A percentile compares a stretch with the other conserved stretches of the same genome.
phyloP scores from a whole-genome alignment of 2,888 invertebrate genomes.

The Noctua fimbriata region DNA sequence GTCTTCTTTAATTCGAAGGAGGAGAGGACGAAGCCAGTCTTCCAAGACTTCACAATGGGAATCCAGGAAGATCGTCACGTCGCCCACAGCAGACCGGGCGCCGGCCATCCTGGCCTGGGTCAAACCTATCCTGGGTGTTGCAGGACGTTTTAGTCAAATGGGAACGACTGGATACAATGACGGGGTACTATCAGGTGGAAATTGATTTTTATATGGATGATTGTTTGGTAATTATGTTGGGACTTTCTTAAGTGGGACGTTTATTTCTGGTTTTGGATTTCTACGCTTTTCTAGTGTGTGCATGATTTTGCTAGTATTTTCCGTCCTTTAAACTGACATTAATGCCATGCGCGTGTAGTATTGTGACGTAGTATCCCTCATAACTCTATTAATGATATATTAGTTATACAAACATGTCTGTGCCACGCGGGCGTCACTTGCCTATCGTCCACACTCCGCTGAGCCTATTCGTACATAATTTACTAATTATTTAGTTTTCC shows the following conservation, averaged over 20 bases:
- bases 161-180: background rate
- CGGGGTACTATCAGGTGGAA: background rate
- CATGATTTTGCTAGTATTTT: background rate
- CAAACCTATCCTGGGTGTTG: slow-evolving; percentile 76
- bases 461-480: slow-evolving; percentile 4
- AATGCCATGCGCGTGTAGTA: background rate
- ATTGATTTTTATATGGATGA: background rate
- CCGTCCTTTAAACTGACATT: background rate
- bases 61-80: slow-evolving; percentile 95
- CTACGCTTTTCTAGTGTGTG: background rate
- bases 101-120: slow-evolving; percentile 95
- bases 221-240: background rate
- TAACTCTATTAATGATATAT: background rate
- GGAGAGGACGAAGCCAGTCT: slow-evolving; percentile 96
- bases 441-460: slow-evolving; percentile 17
- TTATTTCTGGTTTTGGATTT: background rate
- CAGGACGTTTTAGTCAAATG: slow-evolving; percentile 49
- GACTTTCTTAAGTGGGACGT: background rate
- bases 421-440: background rate
- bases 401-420: background rate
- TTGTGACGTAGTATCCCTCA: background rate
- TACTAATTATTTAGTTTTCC: slow-evolving; percentile 13
- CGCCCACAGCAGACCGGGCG: slow-evolving; percentile 87
- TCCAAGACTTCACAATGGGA: slow-evolving; percentile 95
- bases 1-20: slow-evolving; percentile 93